Conservation (phyloP, 2,797 vertebrate genomes). For the Channallabes apus region DNA sequence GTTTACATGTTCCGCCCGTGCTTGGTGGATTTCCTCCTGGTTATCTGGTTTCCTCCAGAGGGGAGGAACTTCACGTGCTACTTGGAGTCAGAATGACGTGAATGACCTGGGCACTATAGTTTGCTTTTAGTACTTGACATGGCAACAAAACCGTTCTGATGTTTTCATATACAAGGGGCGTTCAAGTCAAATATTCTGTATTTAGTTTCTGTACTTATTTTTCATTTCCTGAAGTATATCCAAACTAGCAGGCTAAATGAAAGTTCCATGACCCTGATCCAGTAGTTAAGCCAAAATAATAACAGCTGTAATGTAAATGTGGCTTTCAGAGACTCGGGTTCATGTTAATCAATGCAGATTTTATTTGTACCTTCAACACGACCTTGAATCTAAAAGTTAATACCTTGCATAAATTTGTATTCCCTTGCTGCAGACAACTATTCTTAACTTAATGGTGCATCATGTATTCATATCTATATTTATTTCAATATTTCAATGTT, state of each 20-base stretch:
- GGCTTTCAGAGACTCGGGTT: not conserved
- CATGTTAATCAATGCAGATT: not conserved
- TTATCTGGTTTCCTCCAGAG: no score
- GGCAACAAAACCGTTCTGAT: not conserved
- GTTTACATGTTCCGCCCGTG: no score
- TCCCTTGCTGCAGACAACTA: not conserved
- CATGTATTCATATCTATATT: not conserved
- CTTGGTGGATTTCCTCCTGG: no score
- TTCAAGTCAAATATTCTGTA: not conserved
- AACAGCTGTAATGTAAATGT: not conserved
- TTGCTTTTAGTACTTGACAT: not conserved
- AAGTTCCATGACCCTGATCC: not conserved
- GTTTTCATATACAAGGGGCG: conserved; percentile 57
- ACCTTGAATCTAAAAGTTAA: not conserved
- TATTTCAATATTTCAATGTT: not conserved
- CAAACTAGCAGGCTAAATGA: not conserved
- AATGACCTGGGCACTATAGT: not conserved
- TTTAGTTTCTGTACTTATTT: not conserved
- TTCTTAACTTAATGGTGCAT: not conserved
- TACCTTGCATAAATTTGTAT: not conserved
- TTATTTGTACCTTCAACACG: not conserved
- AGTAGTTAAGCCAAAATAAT: not conserved
- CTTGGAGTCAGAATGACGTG: not conserved
- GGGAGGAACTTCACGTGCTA: not conserved
- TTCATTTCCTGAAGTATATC: not conserved